A percentile compares a stretch with the other conserved stretches of the same genome.
These are phyloP conservation scores for Alligator mississippiensis DNA, from an alignment of 2,113 vertebrate genomes.

Conservation along the genomic window DNA sequence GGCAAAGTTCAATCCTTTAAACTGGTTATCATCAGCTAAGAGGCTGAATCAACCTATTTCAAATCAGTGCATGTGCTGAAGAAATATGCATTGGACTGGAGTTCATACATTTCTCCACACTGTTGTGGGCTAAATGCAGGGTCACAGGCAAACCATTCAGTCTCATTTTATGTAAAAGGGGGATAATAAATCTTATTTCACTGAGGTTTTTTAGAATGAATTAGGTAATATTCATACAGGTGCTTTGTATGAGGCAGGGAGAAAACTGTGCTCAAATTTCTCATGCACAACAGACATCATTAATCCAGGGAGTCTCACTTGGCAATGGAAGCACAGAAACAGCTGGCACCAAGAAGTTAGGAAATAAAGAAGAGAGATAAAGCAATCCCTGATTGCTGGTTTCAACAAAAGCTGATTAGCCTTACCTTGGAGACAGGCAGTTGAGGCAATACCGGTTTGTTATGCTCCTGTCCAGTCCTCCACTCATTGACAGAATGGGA, in stretches of 20 bases:
- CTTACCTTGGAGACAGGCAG: constrained; percentile 17
- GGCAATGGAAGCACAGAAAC: neutral
- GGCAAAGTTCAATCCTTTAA: constrained; percentile 12
- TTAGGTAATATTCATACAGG: neutral
- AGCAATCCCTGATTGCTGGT: neutral
- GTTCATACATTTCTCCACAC: neutral
- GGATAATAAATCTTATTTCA: neutral
- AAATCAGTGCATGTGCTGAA: neutral
- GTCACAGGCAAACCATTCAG: neutral
- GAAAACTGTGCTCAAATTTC: neutral
- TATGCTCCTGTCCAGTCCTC: neutral
- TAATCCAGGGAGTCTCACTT: constrained; percentile 10
- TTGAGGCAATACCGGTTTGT: constrained; percentile 14
- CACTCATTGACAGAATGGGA: neutral
- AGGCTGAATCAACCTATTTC: constrained; percentile 10
- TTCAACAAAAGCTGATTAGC: constrained; percentile 41
- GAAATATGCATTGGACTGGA: neutral
- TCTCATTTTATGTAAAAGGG: neutral
- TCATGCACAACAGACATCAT: neutral
- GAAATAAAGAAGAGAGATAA: neutral
- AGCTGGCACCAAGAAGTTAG: constrained; percentile 22
- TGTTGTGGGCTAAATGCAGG: neutral
- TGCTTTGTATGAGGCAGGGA: neutral
- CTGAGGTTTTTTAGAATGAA: constrained; percentile 10
- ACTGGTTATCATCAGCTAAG: neutral